Base-by-base conservation (phyloP, 1,140 invertebrate genomes). In the Drosophila funebris region DNA sequence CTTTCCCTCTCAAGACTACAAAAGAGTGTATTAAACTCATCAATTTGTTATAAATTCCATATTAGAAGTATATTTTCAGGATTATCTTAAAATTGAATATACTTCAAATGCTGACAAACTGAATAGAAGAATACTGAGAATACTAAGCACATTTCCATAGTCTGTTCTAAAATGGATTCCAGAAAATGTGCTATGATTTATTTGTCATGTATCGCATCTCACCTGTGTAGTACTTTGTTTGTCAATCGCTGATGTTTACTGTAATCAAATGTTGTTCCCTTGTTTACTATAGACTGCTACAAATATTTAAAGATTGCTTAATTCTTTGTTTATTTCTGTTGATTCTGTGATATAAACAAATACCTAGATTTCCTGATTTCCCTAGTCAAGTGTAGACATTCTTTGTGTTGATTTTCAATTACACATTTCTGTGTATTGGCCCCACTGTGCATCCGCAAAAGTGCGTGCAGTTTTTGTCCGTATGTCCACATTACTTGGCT, bases 381-480 rank as follows among this genome's bases (percentile, higher is more conserved):
- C 13, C 18, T 7, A 14, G 31, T 16, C 7, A 13, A 37, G 14
- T 16, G 5, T 16, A 4, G 16, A 14, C n/a, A n/a, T n/a, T n/a
- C n/a, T 16, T 2, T 13, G 37, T n/a, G 13, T 6, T 14, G 7
- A 11, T 13, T 2, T 36, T 11, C 33, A 36, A n/a, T 11, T 13
- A 6, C n/a, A 36, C n/a, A 36, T 52, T 52, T 52, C 14, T 1
- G 8, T n/a, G 2, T 11, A 20, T 39, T 68, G 29, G 67, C 6
- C 50, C 48, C 67, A 70, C 67, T 70, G 67, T 70, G 67, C 67
- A 43, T 57, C 50, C 39, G 53, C 39, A 57, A 66, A 33, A n/a
- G n/a, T 66, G 62, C 52, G 41, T 46, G 63, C 52, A 36, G 53
- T 18, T 58, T 24, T 66, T 66, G 33, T 29, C 20, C 29, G 44